Percentiles rank a stretch among this genome's conserved stretches.
Conservation (phyloP, 2,113 vertebrate genomes). For the Corydoras sp. region DNA sequence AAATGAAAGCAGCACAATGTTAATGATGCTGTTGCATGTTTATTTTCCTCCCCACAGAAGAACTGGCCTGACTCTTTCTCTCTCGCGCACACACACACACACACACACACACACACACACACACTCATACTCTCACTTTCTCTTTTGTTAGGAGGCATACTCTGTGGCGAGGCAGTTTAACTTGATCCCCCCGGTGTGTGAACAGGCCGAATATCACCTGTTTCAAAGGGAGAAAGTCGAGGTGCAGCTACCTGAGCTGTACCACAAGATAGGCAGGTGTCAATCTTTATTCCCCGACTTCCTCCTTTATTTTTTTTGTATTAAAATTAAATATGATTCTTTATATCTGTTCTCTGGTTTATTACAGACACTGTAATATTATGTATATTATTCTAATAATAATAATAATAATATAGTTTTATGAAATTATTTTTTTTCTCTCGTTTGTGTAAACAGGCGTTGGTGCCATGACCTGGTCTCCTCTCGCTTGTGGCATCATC, state of each 20-base stretch:
- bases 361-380: no score
- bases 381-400: no score
- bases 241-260: constrained; percentile 91
- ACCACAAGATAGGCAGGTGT: constrained; percentile 92
- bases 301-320: no score
- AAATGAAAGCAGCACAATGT: neutral
- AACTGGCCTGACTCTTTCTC: neutral
- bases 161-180: constrained; percentile 97
- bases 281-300: constrained; percentile 8
- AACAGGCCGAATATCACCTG: constrained; percentile 95
- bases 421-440: no score
- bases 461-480: constrained; percentile 98
- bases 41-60: neutral
- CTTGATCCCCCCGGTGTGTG: constrained; percentile 93
- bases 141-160: constrained; percentile 82
- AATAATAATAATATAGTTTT: no score
- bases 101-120: no score
- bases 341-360: no score
- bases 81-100: constrained; percentile 1
- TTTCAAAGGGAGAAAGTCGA: constrained; percentile 98
- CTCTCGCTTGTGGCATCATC: constrained; percentile 95
- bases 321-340: no score
- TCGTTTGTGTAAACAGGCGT: constrained; percentile 68
- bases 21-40: neutral
- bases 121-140: constrained; percentile 2